Conservation (phyloP, 2,888 invertebrate genomes). For the Lasioglossum pauxillum region DNA sequence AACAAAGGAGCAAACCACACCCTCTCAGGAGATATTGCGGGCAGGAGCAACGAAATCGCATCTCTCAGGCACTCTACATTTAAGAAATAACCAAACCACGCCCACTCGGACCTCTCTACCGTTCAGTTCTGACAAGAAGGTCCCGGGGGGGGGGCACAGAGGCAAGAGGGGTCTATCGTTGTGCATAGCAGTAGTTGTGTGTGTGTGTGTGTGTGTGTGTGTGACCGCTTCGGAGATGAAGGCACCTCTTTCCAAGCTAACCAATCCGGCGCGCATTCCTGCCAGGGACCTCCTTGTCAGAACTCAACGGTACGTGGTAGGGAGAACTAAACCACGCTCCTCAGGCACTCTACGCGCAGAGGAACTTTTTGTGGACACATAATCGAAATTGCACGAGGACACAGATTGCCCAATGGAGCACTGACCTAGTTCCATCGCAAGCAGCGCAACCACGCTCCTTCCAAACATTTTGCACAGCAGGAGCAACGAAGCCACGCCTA, state of each 20-base stretch:
- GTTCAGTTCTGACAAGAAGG: no score
- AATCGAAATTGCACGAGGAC: neutral
- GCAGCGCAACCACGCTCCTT: neutral
- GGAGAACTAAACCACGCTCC: no score
- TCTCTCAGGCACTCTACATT: neutral
- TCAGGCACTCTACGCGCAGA: neutral
- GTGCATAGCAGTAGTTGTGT: no score
- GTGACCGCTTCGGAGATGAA: no score
- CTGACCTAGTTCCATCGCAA: neutral
- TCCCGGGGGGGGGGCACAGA: no score
- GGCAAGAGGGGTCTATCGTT: no score
- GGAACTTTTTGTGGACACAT: neutral
- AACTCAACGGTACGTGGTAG: no score
- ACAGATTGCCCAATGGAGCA: neutral
- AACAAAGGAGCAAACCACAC: neutral
- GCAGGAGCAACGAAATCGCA: neutral
- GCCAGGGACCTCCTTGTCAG: no score
- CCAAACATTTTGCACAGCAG: neutral
- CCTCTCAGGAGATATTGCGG: neutral
- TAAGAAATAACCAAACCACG: neutral
- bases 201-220: no score
- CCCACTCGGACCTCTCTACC: neutral
- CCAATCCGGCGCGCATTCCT: no score
- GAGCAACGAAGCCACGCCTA: neutral
- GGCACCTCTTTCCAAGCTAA: no score